A percentile compares a stretch with the other conserved stretches of the same genome.
These are phyloP conservation scores for Sebastes hubbsi DNA, from an alignment of 2,797 vertebrate species.

Conservation along the genomic window DNA sequence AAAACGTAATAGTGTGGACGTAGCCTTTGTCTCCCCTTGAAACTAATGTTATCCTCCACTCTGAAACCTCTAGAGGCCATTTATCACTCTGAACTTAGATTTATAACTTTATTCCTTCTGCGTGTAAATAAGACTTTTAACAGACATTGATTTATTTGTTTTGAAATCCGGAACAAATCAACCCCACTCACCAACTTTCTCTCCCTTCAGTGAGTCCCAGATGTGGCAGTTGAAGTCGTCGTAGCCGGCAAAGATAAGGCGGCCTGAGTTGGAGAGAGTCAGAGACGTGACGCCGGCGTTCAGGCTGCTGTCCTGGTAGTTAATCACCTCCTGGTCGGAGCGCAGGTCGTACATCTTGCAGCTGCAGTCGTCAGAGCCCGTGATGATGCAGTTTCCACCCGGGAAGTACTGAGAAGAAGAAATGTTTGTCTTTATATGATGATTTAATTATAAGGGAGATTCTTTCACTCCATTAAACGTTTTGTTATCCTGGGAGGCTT, in stretches of 20 bases:
- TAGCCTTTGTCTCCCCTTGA: no score
- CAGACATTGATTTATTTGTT: not conserved
- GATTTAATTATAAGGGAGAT: not conserved
- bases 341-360: conserved; percentile 93
- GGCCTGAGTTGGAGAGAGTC: conserved; percentile 82
- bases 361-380: conserved; percentile 92
- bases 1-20: no score
- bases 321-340: conserved; percentile 81
- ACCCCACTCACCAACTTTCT: conserved; percentile 79
- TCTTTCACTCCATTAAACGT: not conserved
- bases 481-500: not conserved
- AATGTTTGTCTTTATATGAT: not conserved
- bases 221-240: conserved; percentile 99
- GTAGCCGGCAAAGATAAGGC: conserved; percentile 93
- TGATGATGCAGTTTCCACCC: conserved; percentile 87
- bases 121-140: not conserved
- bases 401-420: conserved; percentile 85
- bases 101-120: not conserved
- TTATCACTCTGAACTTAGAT: not conserved
- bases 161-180: not conserved
- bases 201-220: conserved; percentile 89
- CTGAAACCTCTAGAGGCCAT: not conserved
- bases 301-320: conserved; percentile 71
- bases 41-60: not conserved
- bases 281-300: conserved; percentile 82